phyloP scores from a whole-genome alignment of 2,797 vertebrate genomes.

The Anomalospiza imberbis region DNA sequence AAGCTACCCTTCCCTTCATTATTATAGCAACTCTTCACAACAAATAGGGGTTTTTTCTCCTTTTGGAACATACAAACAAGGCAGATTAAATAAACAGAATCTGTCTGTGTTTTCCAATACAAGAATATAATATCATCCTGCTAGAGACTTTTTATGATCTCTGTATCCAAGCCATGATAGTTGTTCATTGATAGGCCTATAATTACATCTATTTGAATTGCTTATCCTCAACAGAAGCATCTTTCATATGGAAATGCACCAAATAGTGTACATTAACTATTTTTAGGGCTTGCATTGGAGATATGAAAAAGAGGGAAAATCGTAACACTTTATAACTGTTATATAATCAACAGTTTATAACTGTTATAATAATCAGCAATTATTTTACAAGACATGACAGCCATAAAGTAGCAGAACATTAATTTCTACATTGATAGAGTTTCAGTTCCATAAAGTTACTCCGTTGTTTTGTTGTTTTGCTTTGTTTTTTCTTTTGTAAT shows the following conservation, averaged over 20 bases:
- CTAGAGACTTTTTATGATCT: not conserved
- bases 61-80: not conserved
- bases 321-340: not conserved
- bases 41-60: not conserved
- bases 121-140: not conserved
- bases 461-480: not conserved
- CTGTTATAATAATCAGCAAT: not conserved
- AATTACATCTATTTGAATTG: not conserved
- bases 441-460: not conserved
- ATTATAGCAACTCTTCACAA: not conserved
- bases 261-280: not conserved
- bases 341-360: too few relatives aligned
- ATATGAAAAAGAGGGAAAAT: not conserved
- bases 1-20: not conserved
- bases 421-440: not conserved
- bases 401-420: not conserved
- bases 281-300: not conserved
- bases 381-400: not conserved
- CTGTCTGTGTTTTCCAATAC: not conserved
- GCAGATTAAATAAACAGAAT: not conserved
- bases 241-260: not conserved
- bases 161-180: not conserved
- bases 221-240: not conserved
- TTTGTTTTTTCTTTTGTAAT: not conserved
- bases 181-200: not conserved